Conservation (phyloP, 2,797 vertebrate genomes). For the Podarcis siculus region DNA sequence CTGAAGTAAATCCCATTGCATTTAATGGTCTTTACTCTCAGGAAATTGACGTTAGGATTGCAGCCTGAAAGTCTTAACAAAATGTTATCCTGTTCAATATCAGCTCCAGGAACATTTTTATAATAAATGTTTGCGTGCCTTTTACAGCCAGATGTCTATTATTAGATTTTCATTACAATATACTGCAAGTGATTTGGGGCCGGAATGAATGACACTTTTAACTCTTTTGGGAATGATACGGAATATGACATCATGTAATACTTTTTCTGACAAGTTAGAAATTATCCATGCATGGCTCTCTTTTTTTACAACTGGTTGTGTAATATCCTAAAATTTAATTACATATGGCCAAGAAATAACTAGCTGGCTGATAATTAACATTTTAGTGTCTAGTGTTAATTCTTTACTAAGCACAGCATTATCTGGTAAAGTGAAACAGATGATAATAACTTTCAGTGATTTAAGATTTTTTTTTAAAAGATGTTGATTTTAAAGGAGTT, state of each 20-base stretch:
- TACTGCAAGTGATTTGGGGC: conserved; percentile 62
- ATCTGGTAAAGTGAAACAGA: conserved; percentile 33
- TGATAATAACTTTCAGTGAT: conserved; percentile 44
- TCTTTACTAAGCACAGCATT: conserved; percentile 28
- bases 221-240: conserved; percentile 66
- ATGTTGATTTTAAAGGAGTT: conserved; percentile 50
- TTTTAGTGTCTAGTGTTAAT: conserved; percentile 64
- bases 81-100: not conserved
- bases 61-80: not conserved
- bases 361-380: conserved; percentile 57
- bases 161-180: conserved; percentile 69
- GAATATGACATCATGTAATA: conserved; percentile 71
- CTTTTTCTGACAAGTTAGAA: conserved; percentile 66
- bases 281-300: conserved; percentile 63
- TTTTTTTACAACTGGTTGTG: conserved; percentile 59
- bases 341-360: conserved; percentile 50
- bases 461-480: conserved; percentile 33
- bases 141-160: conserved; percentile 64
- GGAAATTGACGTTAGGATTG: not conserved
- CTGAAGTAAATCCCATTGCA: not conserved
- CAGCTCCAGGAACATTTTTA: conserved; percentile 10
- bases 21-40: not conserved
- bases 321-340: conserved; percentile 70
- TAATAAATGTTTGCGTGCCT: conserved; percentile 14
- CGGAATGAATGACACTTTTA: conserved; percentile 69